phyloP scores from a whole-genome alignment of 2,797 vertebrate genomes.

The Micrastur ruficollis region DNA sequence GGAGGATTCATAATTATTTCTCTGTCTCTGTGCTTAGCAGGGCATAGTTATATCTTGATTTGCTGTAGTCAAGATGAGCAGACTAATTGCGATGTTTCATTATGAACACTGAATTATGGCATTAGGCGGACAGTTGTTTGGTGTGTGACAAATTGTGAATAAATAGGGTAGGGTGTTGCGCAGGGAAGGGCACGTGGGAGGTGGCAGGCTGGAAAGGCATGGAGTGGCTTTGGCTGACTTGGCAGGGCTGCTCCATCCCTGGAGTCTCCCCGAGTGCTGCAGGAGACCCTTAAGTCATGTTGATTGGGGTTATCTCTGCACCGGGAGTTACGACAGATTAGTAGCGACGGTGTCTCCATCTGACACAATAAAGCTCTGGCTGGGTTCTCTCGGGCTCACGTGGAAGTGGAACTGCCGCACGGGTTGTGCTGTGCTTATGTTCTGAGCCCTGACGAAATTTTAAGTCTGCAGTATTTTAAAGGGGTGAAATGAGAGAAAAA shows the following conservation, averaged over 20 bases:
- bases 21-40: not conserved
- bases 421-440: not conserved
- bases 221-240: not conserved
- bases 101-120: not conserved
- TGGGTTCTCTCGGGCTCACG: not conserved
- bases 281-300: not conserved
- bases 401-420: not conserved
- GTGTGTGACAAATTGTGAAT: not conserved
- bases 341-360: not conserved
- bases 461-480: not conserved
- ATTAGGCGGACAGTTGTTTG: not conserved
- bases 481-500: not conserved
- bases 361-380: not conserved
- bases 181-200: not conserved
- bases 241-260: not conserved
- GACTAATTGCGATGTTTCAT: not conserved
- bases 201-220: not conserved
- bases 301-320: not conserved
- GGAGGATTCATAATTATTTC: not conserved
- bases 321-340: not conserved
- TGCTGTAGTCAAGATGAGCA: not conserved
- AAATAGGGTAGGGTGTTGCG: not conserved
- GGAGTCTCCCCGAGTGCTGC: not conserved
- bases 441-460: not conserved
- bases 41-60: constrained; percentile 3